A percentile compares a stretch with the other conserved stretches of the same genome.
Conservation (phyloP, 2,113 vertebrate genomes). For the Illadopsis cleaveri region DNA sequence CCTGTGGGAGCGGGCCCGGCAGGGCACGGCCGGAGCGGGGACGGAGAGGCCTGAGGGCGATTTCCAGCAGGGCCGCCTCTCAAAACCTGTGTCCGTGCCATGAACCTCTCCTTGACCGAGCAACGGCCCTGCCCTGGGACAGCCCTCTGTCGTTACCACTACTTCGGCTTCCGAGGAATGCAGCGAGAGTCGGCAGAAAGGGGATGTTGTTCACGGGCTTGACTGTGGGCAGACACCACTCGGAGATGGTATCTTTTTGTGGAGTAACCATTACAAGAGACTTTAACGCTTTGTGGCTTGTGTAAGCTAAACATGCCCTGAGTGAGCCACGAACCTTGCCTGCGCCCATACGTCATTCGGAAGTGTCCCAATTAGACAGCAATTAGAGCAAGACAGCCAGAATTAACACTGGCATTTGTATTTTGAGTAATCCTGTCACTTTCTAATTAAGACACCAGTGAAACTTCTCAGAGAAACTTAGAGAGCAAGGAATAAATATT, state of each 20-base stretch:
- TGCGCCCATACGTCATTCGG: neutral
- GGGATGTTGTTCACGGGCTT: neutral
- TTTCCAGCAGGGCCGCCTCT: too few species aligned
- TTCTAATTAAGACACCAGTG: neutral
- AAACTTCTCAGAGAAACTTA: neutral
- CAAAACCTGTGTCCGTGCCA: accelerated
- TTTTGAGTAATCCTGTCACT: neutral
- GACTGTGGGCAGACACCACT: neutral
- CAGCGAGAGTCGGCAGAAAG: neutral
- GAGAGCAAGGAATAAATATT: neutral
- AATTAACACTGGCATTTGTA: neutral
- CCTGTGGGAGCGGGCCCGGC: neutral
- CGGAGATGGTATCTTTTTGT: neutral
- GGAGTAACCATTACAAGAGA: neutral
- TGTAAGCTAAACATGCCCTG: neutral
- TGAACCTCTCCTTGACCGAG: neutral
- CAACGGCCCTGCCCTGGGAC: neutral
- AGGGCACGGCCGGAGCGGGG: neutral
- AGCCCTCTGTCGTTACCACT: neutral
- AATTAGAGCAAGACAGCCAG: neutral
- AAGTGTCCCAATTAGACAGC: neutral
- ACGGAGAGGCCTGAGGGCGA: neutral
- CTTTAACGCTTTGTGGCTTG: neutral
- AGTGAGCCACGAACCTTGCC: neutral
- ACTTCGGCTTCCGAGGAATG: neutral